Base-by-base conservation (phyloP, 1,140 invertebrate species). In the Cylas formicarius region DNA sequence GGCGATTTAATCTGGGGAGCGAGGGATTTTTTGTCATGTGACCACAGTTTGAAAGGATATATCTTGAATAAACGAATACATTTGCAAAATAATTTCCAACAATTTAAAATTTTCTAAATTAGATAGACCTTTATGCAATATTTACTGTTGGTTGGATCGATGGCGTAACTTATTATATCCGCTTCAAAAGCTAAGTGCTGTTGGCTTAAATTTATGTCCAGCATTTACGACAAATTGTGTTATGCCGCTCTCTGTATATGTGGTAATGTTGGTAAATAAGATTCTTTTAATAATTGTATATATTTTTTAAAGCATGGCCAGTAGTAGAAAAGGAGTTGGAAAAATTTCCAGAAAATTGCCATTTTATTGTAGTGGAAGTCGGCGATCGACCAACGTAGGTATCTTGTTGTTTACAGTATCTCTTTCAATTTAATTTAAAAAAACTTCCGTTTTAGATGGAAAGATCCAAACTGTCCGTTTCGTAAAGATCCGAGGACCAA, bases 401-500 rank as follows among this genome's bases (percentile, higher is more conserved):
- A 59, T 47, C n/a, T n/a, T n/a, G n/a, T n/a, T n/a, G n/a, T n/a
- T n/a, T n/a, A n/a, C n/a, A n/a, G n/a, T n/a, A n/a, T n/a, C n/a
- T n/a, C n/a, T n/a, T n/a, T n/a, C n/a, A n/a, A n/a, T n/a, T n/a
- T n/a, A n/a, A n/a, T n/a, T n/a, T n/a, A n/a, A n/a, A n/a, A n/a
- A n/a, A n/a, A n/a, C 10, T 32, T 53, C 18, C 56, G 44, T 71
- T 72, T 36, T 56, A 85, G 84, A 41, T 86, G 84, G 84, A 85
- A 84, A 65, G 73, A 86, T 63, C 66, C 65, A 33, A 74, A 78
- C 7, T 84, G 81, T 60, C 76, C 81, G 19, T 88, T 87, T 58
- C 72, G 84, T 35, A 83, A 77, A 32, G 77, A 86, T 61, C 55
- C 67, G 29, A 73, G 74, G 27, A 76, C 76, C 1, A 75, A 74